Base-by-base conservation (phyloP, 64 coral and sea anemone species). In the Dendronephthya gigantea region DNA sequence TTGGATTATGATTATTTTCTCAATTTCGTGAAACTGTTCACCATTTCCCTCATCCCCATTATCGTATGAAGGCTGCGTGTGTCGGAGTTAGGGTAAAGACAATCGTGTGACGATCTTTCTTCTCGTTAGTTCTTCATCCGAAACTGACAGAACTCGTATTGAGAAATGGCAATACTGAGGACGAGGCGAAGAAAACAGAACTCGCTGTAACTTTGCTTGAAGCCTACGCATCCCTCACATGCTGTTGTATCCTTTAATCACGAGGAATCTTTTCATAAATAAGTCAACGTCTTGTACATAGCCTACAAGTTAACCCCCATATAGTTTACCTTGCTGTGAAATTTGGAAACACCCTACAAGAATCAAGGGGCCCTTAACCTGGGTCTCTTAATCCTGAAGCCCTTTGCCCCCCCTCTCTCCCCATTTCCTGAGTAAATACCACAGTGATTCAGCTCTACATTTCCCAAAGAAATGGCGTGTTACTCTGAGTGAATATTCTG, bases 161-260 rank as follows among this genome's bases (percentile, higher is more conserved):
- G 23, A 93, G 93, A 56, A 97, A 97, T 50, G 92, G 89, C 82
- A 83, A 93, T 23, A 87, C 85, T 13, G 51, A 89, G 33, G 86
- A 97, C 58, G 94, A 97, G 5, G 75, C 55, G 39, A 88, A 88
- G 48, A 89, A 91, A 23, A 90, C 81, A 72, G 91, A 97, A 86
- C 88, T 97, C 40, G 94, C 90, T 12, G 49, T 97, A 25, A 91
- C 89, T 51, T 83, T 97, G 22, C 90, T 97, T 36, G 94, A 97
- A 79, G 94, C 94, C 16, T 97, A 97, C 52, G 94, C 90, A 6
- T 97, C 94, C 1, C 58, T 97, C 31, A 93, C 91, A 3, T 97
- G 94, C 79, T 97, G 94, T 45, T 97, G 94, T 97, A 97, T 97
- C 94, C 88, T 58, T 58, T 58, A 58, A 58, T 58, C 10, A 15